Evolutionary conservation across 1,140 invertebrate genomes (phyloP), one percentile per base, ranked within the genome.

Genomic region (Drosophila insularis): DNA sequence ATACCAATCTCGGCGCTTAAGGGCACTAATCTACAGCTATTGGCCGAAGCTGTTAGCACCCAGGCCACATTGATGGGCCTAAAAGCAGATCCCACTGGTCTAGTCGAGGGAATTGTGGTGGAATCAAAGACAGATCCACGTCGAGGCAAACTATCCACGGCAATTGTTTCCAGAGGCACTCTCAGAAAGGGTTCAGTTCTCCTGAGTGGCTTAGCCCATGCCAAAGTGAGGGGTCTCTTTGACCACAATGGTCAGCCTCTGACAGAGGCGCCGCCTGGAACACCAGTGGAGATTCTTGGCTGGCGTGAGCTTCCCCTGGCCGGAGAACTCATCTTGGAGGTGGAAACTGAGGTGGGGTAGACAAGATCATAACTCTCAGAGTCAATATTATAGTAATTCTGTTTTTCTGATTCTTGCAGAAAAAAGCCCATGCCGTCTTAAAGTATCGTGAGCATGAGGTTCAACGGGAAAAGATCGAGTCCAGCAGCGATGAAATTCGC

Each of bases 1-100:
- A 95, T 99, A 63, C 95, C 95, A 19, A 96, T 99, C 71, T 99
- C 98, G 0, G 99, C 99, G 0, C 93, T 99, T 0, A 95, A 96
- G 90, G 95, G 95, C 61, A 96, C 94, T 2, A 98, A 98, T 92
- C 90, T 99, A n/a, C 92, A 95, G 68, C 89, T 93, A 0, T 92
- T 99, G 11, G 94, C 97, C 35, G 98, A 99, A 85, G 96, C 97
- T 0, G 95, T 99, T 62, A 93, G 95, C 13, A 90, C 95, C 7
- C 96, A 98, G 92, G 97, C 98, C 0, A 98, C 99, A 91, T 74
- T 99, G 0, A 95, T 99, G 94, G 95, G 97, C 17, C 92, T 99
- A 1, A 95, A 94, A 81, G 95, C 95, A 0, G 97, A 98, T 92
- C 95, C 96, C 2, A 94, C 93, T 11, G 98, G 98, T 0, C 91